phyloP scores from a whole-genome alignment of 2,113 vertebrate genomes.

The Sarotherodon lohbergeri region DNA sequence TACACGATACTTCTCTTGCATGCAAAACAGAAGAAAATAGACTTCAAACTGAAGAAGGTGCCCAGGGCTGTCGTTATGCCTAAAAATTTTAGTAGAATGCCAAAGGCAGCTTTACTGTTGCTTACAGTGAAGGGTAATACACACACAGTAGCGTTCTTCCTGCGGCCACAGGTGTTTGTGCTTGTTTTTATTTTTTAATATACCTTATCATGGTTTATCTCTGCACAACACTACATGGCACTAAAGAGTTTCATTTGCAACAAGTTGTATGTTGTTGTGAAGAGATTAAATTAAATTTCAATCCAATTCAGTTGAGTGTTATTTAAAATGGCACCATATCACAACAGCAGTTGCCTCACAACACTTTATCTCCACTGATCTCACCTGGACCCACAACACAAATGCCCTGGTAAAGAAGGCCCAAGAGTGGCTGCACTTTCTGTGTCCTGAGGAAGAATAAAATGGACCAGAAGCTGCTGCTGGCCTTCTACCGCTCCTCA shows the following conservation, averaged over 20 bases:
- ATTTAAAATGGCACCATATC: background rate
- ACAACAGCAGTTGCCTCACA: background rate
- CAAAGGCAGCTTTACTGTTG: background rate
- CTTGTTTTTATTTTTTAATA: background rate
- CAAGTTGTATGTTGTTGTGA: background rate
- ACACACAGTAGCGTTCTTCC: background rate
- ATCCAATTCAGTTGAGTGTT: background rate
- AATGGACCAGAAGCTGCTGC: background rate
- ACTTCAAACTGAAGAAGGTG: background rate
- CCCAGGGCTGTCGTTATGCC: background rate
- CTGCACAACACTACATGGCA: background rate
- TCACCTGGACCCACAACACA: background rate
- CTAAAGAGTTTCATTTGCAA: background rate
- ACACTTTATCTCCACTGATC: background rate
- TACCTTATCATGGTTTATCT: background rate
- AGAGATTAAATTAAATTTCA: background rate
- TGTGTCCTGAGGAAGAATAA: background rate
- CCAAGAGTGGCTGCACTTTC: background rate
- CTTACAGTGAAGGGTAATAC: background rate
- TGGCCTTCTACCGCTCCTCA: background rate
- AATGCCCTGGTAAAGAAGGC: background rate
- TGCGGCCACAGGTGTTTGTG: background rate
- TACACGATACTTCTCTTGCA: background rate
- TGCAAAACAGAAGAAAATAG: background rate
- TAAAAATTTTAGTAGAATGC: background rate